Conservation (phyloP, 2,797 vertebrate genomes). For the Phoxinus dragarum region DNA sequence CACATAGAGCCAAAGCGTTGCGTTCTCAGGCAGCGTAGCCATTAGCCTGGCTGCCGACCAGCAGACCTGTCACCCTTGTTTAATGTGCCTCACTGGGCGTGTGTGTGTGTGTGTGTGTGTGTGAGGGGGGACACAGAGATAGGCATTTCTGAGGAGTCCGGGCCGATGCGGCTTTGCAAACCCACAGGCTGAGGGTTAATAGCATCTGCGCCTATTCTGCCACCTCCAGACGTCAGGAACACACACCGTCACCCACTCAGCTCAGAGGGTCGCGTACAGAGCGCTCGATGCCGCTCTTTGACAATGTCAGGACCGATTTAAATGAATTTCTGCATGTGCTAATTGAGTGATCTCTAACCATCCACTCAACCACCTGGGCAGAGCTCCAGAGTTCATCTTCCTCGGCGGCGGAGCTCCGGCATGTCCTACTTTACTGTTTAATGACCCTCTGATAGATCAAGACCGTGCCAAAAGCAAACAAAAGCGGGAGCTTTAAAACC, state of each 20-base stretch:
- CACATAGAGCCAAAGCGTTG: constrained; percentile 18
- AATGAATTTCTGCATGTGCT: constrained; percentile 32
- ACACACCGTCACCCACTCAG: constrained; percentile 18
- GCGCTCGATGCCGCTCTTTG: constrained; percentile 29
- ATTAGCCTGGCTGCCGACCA: constrained; percentile 56
- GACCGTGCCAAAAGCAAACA: constrained; percentile 56
- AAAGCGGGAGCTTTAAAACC: constrained; percentile 45
- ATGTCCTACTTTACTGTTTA: constrained; percentile 59
- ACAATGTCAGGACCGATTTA: constrained; percentile 28
- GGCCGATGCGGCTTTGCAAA: constrained; percentile 16
- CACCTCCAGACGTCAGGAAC: constrained; percentile 26
- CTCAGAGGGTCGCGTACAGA: constrained; percentile 10
- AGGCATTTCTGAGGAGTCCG: constrained; percentile 7
- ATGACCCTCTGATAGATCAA: constrained; percentile 48
- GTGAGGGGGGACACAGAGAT: constrained; percentile 11
- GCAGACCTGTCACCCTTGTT: constrained; percentile 58
- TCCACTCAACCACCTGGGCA: constrained; percentile 43
- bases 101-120: constrained; percentile 15
- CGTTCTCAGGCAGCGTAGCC: constrained; percentile 44
- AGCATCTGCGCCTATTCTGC: constrained; percentile 11
- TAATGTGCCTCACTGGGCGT: constrained; percentile 49
- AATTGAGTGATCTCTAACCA: constrained; percentile 44
- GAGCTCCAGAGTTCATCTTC: constrained; percentile 35
- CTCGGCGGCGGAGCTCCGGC: not conserved
- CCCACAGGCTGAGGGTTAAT: constrained; percentile 37